phyloP scores from a whole-genome alignment of 2,113 vertebrate genomes.

The Pipra filicauda region DNA sequence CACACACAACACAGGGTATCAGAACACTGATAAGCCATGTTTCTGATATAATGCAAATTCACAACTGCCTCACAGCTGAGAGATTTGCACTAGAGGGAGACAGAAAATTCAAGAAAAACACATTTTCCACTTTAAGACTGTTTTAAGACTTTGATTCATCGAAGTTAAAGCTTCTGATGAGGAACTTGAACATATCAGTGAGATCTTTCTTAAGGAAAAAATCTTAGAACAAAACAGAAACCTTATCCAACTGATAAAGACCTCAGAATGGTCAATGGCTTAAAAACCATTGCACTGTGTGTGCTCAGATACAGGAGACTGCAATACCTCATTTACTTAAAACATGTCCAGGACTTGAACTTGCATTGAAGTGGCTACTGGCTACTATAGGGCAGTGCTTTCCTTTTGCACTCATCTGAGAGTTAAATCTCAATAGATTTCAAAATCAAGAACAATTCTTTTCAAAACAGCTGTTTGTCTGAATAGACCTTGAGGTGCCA shows the following conservation, averaged over 20 bases:
- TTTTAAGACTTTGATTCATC: not conserved
- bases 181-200: not conserved
- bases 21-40: not conserved
- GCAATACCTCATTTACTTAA: not conserved
- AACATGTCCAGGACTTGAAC: not conserved
- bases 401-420: not conserved
- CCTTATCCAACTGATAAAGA: not conserved
- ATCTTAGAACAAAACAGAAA: not conserved
- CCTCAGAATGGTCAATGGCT: not conserved
- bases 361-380: not conserved
- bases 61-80: not conserved
- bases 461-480: not conserved
- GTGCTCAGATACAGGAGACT: not conserved
- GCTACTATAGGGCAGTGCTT: not conserved
- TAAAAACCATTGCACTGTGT: not conserved
- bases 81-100: not conserved
- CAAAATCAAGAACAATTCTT: not conserved
- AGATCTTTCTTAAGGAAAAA: not conserved
- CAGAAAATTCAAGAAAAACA: not conserved
- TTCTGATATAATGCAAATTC: not conserved
- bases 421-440: not conserved
- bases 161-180: not conserved
- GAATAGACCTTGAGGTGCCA: not conserved
- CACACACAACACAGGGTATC: not conserved
- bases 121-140: not conserved